A percentile compares a stretch with the other conserved stretches of the same genome.
phyloP scores from a whole-genome alignment of 2,113 vertebrate genomes.

The Seriola quinqueradiata region DNA sequence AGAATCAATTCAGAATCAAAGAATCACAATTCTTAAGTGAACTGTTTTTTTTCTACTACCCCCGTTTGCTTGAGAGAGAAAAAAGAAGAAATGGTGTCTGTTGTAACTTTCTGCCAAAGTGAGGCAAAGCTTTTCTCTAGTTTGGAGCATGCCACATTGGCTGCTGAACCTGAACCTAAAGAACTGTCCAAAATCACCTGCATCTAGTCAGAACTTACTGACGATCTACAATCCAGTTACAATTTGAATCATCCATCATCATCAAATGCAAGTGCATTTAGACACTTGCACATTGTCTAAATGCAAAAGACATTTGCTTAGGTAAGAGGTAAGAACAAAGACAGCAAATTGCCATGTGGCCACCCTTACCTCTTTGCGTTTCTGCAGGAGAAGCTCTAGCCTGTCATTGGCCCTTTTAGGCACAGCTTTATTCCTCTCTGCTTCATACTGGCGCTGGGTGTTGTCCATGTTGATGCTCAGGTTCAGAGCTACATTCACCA shows the following conservation, averaged over 20 bases:
- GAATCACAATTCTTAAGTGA: too few relatives aligned
- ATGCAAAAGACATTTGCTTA: background rate
- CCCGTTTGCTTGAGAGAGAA: background rate
- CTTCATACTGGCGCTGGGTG: constrained; percentile 97
- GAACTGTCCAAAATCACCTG: background rate
- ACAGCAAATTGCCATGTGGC: background rate
- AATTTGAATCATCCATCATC: background rate
- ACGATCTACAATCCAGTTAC: background rate
- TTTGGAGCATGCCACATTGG: background rate
- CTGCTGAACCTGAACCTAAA: background rate
- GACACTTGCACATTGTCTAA: background rate
- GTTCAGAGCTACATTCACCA: constrained; percentile 99
- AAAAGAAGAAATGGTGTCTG: background rate
- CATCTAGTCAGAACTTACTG: background rate
- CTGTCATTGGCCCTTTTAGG: constrained; percentile 97
- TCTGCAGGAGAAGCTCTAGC: constrained; percentile 95
- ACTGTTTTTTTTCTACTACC: background rate
- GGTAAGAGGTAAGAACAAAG: background rate
- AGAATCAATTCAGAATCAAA: too few relatives aligned
- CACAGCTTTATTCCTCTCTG: constrained; percentile 97
- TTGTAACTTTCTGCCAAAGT: background rate
- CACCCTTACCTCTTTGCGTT: constrained; percentile 94
- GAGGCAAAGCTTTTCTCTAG: background rate
- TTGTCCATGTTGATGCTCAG: constrained; percentile 99
- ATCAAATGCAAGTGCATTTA: too few relatives aligned